Conservation (phyloP, 1,140 invertebrate genomes). For the Bombus ignitus region DNA sequence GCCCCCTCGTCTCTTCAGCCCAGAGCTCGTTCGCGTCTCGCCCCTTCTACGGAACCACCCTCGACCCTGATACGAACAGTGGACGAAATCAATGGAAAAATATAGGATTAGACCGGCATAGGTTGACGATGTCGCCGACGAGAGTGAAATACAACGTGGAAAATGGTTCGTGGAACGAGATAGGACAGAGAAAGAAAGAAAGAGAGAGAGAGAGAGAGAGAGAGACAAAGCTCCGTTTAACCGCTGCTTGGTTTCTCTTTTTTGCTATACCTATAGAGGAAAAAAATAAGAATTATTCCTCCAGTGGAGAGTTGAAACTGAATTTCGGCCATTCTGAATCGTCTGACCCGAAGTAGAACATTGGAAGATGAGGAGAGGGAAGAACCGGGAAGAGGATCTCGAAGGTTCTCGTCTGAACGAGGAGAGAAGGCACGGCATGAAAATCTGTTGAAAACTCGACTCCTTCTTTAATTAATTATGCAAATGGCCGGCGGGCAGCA, state of each 20-base stretch:
- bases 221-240: neutral
- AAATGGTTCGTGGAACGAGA: neutral
- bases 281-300: conserved; percentile 4
- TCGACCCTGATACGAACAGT: conserved; percentile 69
- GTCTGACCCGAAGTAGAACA: conserved; percentile 14
- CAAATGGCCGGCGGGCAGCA: conserved; percentile 75
- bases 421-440: conserved; percentile 66
- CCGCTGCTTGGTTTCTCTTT: neutral
- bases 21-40: conserved; percentile 66
- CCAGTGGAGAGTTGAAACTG: conserved; percentile 24
- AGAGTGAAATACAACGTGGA: neutral
- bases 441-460: conserved; percentile 77
- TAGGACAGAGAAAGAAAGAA: neutral
- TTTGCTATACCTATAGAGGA: neutral
- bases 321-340: conserved; percentile 32
- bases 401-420: conserved; percentile 53
- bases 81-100: conserved; percentile 80
- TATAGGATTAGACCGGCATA: conserved; percentile 73
- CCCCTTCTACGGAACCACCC: conserved; percentile 61
- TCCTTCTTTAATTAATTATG: conserved; percentile 80
- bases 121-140: conserved; percentile 41
- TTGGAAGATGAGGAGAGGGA: neutral
- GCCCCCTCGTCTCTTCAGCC: conserved; percentile 76
- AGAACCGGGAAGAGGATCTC: conserved; percentile 44
- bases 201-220: neutral